Evolutionary conservation across 2,113 vertebrate species (phyloP), one percentile per base, ranked within the genome.

Genomic region (Balaeniceps rex): DNA sequence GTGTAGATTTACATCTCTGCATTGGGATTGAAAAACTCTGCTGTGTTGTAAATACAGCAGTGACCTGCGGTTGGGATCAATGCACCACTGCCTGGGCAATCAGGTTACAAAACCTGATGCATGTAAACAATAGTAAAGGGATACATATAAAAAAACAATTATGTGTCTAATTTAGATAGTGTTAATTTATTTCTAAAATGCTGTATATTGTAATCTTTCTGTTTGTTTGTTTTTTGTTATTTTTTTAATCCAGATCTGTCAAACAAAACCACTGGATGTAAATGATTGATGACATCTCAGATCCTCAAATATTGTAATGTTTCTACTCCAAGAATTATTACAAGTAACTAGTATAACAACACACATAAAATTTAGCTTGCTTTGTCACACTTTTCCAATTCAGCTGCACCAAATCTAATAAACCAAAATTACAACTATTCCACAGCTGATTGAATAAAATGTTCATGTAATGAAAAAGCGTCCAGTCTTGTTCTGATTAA

Each of bases 391-490:
- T 86, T 88, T 92, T 92, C 55, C 47, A 83, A 55, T 63, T 94
- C 47, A 88, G 26, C 29, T 81, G 42, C 42, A 71, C 51, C 21
- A 88, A 88, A 94, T 68, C 46, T 75, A 90, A 93, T 88, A 94
- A 94, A 93, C 11, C 15, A 90, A 93, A 96, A 92, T 81, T 81
- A 83, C 64, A 92, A 36, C 42, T 71, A 38, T 74, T 88, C 58
- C 85, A 88, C 16, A 88, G 34, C 21, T 83, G 44, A 88, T 86
- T 94, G 71, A 93, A 71, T 86, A 88, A 95, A 95, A 68, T 40
- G 13, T 63, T 90, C 18, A 34, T 40, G 26, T 64, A 88, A 88
- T 71, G 19, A 95, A 86, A 91, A 93, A 86, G 4, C 85, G 44
- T 77, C 71, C 11, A 2, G 31, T 74, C 66, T 85, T 12, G 3